Evolutionary conservation across 2,888 invertebrate genomes (phyloP).

Genomic region (Aporophyla nigra): DNA sequence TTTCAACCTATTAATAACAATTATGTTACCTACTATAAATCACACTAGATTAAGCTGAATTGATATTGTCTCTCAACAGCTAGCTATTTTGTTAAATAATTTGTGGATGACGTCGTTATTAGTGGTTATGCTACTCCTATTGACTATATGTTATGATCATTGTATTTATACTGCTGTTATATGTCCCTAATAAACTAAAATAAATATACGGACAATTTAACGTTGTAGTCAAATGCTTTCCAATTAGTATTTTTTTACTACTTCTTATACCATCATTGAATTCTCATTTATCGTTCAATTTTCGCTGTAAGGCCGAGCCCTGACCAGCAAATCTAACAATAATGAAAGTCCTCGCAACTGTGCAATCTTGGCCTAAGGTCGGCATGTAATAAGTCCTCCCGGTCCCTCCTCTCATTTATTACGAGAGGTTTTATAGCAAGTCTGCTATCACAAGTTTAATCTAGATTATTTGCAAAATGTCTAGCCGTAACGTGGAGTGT

Average conservation of each 20-base stretch:
- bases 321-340: constrained; percentile 27
- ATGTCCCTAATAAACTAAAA: too few species aligned
- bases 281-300: constrained; percentile 1
- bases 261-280: constrained; percentile 1
- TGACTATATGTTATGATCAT: too few species aligned
- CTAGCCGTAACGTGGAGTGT: constrained; percentile 5
- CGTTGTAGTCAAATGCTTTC: not conserved
- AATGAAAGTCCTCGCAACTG: constrained; percentile 36
- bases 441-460: constrained; percentile 17
- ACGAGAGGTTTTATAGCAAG: constrained; percentile 17
- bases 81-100: too few species aligned
- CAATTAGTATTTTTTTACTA: not conserved
- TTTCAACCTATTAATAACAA: too few species aligned
- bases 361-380: constrained; percentile 22
- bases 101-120: too few species aligned
- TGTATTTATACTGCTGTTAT: too few species aligned
- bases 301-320: not conserved
- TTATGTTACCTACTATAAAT: too few species aligned
- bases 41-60: too few species aligned
- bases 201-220: not conserved
- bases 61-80: too few species aligned
- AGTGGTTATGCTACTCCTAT: too few species aligned
- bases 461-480: constrained; percentile 30
- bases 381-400: constrained; percentile 34
- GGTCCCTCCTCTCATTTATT: constrained; percentile 1